Percentiles rank a stretch among this genome's conserved stretches.
Evolutionary conservation across 2,113 vertebrate genomes (phyloP).

Genomic region (Tinamus guttatus): DNA sequence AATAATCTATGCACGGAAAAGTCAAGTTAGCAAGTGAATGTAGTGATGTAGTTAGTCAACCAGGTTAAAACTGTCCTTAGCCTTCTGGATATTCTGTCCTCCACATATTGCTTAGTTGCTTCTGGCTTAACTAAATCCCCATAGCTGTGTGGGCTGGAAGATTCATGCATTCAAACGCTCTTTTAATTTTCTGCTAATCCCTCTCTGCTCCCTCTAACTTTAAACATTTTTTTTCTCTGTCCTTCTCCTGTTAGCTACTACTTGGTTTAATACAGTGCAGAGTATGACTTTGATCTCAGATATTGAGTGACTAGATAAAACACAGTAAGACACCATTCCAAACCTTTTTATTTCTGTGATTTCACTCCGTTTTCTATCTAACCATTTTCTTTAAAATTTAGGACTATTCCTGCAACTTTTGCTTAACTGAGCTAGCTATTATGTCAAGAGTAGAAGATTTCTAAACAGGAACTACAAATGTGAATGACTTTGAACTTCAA

Average conservation of each 20-base stretch:
- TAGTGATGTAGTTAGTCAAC: not conserved
- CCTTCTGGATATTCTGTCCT: too few species aligned
- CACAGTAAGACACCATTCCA: not conserved
- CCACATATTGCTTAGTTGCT: too few species aligned
- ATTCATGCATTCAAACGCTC: constrained; percentile 4
- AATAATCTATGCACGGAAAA: not conserved
- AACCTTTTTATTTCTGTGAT: not conserved
- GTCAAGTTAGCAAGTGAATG: not conserved
- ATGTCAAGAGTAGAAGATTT: not conserved
- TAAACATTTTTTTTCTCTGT: rapidly evolving
- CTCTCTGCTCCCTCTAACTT: not conserved
- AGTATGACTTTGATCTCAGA: not conserved
- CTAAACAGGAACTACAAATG: not conserved
- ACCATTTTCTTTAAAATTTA: not conserved
- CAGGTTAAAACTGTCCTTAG: constrained; percentile 3
- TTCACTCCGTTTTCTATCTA: not conserved
- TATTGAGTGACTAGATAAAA: not conserved
- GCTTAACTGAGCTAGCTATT: not conserved
- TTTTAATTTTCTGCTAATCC: constrained; percentile 44
- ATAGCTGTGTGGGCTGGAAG: constrained; percentile 14
- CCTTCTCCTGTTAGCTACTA: not conserved
- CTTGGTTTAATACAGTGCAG: not conserved
- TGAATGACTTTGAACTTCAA: not conserved
- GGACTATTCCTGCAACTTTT: not conserved
- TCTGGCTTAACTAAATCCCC: too few species aligned